Conservation (phyloP, 2,113 vertebrate species). For the Cricetomys ansorgei region DNA sequence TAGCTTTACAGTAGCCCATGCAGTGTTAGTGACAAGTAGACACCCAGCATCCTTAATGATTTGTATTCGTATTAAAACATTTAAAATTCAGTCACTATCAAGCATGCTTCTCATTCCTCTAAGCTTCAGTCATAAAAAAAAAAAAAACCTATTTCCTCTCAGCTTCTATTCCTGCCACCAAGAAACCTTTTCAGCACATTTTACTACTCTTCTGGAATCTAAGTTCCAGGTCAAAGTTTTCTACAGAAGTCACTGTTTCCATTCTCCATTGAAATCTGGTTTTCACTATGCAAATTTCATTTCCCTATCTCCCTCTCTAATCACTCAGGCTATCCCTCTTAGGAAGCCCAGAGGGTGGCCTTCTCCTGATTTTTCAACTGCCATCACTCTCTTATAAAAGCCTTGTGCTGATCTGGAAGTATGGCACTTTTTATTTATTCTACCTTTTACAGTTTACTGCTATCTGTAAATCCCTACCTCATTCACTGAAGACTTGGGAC, state of each 20-base stretch:
- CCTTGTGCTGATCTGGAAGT: background rate
- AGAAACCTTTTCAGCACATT: background rate
- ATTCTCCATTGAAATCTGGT: background rate
- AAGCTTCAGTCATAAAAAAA: background rate
- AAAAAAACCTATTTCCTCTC: background rate
- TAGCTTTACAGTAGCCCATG: background rate
- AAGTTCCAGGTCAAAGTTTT: background rate
- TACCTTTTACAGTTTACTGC: conserved; percentile 47
- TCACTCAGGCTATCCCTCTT: background rate
- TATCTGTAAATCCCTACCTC: conserved; percentile 73
- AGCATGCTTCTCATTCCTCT: conserved; percentile 8
- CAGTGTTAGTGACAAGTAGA: background rate
- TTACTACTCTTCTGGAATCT: background rate
- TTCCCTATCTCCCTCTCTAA: background rate
- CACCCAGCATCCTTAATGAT: background rate
- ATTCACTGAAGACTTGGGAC: conserved; percentile 72
- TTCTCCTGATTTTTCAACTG: background rate
- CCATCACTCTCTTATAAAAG: background rate
- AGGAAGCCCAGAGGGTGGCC: background rate
- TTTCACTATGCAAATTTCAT: background rate
- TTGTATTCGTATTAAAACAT: background rate
- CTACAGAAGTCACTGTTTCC: conserved; percentile 1
- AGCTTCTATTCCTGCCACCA: background rate
- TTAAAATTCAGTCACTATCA: background rate
- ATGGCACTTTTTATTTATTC: background rate